Evolutionary conservation across 1,140 invertebrate species (phyloP).

Genomic region (Bombyx mandarina): DNA sequence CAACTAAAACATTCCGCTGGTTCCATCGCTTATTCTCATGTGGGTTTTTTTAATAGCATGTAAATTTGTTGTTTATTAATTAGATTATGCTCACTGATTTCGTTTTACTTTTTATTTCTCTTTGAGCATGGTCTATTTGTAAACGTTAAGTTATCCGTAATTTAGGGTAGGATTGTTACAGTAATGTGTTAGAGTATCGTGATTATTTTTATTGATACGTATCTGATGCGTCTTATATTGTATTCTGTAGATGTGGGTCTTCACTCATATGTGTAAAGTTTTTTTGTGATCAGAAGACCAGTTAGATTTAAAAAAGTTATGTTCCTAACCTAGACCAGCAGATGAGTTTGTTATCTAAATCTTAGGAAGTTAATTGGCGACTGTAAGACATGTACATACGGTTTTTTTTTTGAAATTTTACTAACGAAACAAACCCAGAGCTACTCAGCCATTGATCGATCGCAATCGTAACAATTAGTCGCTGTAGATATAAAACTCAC

Average conservation of each 20-base stretch:
- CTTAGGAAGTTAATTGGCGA: too few species aligned
- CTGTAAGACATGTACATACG: too few species aligned
- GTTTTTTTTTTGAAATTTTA: too few species aligned
- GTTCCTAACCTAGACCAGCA: too few species aligned
- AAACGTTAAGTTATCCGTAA: neutral
- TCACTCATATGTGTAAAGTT: conserved; percentile 41
- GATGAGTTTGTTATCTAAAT: too few species aligned
- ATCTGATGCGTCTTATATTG: conserved; percentile 20
- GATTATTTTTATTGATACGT: conserved; percentile 7
- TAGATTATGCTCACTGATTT: conserved; percentile 26
- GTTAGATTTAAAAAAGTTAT: too few species aligned
- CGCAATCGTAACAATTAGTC: too few species aligned
- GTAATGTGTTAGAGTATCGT: conserved; percentile 1
- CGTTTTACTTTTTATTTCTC: conserved; percentile 6
- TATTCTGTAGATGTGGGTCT: conserved; percentile 37
- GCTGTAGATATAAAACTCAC: neutral
- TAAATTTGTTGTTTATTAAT: conserved; percentile 21
- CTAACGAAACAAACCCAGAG: too few species aligned
- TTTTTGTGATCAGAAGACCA: too few species aligned
- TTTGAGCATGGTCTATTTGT: conserved; percentile 31
- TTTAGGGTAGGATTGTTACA: too few species aligned
- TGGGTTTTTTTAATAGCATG: conserved; percentile 71
- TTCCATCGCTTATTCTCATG: conserved; percentile 58
- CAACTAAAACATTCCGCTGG: conserved; percentile 14
- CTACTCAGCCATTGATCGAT: too few species aligned